Evolutionary conservation across 1,140 invertebrate genomes (phyloP).

Genomic region (Cotesia typhae): DNA sequence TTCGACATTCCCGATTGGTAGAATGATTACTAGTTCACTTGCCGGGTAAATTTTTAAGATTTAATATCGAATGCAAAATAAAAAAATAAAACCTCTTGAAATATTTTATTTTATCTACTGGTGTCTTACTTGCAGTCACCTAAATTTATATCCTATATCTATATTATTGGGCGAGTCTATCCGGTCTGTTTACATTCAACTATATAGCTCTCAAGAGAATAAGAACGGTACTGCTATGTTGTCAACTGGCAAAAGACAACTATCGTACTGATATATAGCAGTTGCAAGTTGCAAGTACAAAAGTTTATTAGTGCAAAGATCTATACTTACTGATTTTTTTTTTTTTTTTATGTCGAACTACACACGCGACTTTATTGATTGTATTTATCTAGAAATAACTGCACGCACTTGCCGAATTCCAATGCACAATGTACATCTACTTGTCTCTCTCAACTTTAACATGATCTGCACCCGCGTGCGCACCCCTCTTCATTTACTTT

Average conservation of each 20-base stretch:
- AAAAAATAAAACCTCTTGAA: not conserved
- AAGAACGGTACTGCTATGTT: too few species aligned
- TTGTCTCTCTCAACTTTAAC: not conserved
- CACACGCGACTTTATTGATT: slow-evolving; percentile 24
- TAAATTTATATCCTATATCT: too few species aligned
- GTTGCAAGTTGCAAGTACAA: not conserved
- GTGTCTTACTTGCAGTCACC: too few species aligned
- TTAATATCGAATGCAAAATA: not conserved
- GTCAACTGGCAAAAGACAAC: too few species aligned
- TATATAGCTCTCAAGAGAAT: too few species aligned
- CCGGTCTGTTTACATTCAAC: too few species aligned
- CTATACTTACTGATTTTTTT: slow-evolving; percentile 15
- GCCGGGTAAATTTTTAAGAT: not conserved
- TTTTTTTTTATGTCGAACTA: not conserved
- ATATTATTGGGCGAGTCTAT: too few species aligned
- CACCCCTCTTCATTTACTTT: not conserved
- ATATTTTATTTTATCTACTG: slow-evolving; percentile 26
- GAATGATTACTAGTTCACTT: not conserved
- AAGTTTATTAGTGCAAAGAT: not conserved
- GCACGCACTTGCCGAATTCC: slow-evolving; percentile 27
- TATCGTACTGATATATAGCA: too few species aligned
- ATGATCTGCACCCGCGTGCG: slow-evolving; percentile 7
- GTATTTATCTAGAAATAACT: slow-evolving; percentile 27
- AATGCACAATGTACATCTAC: slow-evolving; percentile 16
- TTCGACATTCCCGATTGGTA: slow-evolving; percentile 24